Base-by-base conservation (phyloP, 2,113 vertebrate species). In the Aptenodytes forsteri region DNA sequence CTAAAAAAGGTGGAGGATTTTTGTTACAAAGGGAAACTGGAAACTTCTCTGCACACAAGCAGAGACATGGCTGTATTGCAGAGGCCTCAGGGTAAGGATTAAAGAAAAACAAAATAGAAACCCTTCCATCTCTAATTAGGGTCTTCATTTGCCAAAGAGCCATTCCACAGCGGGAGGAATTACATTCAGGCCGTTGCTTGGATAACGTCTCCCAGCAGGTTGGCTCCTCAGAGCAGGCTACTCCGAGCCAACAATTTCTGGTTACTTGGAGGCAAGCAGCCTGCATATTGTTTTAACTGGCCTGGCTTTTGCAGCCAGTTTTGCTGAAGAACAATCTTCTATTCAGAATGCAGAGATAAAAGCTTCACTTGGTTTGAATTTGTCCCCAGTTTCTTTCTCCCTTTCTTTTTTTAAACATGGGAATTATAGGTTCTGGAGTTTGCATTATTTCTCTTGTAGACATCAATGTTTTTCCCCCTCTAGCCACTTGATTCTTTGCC, bases 11-110 rank as follows among this genome's bases (percentile, higher is more conserved):
- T 94, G 49, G 77, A 91, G 96, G 97, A 98, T 98, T 98, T 98
- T 97, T 97, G 97, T 98, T 98, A 98, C 98, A 98, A 98, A 98
- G 98, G 92, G 96, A 97, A 98, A 98, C 96, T 98, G 97, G 98
- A 98, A 98, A 98, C 98, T 98, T 98, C 98, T 98, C 97, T 98
- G 94, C 97, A 98, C 98, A 98, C 98, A 98, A 98, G 99, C 98
- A 98, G 98, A 98, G 98, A 98, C 98, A 98, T 83, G 97, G 98
- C 96, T 97, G 97, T 95, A 92, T 89, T 97, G 98, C 94, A 97
- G 97, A 97, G 96, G 98, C 98, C 99, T 98, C 97, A 93, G 98
- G 98, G 98, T 98, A 98, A 98, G 98, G 98, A 99, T 99, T 99
- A 99, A 97, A 98, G 98, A 98, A 98, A 97, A 98, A 98, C 98